Conservation (phyloP, 2,113 vertebrate genomes). For the Rattus norvegicus region GRCr8 NC_086029.1:47483501-47484000, state of each 20-base stretch:
- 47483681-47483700: fast-evolving
- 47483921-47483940: not conserved
- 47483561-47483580: not conserved
- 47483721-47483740: not conserved
- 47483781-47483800: fast-evolving
- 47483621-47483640: not conserved
- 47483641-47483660: fast-evolving
- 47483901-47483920: not conserved
- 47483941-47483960: not conserved
- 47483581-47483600: fast-evolving
- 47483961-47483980: not conserved
- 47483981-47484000: no score
- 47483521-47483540: not conserved
- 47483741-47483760: not conserved
- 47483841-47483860: not conserved
- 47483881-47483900: not conserved
- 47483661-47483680: not conserved
- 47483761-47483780: fast-evolving
- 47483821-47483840: no score
- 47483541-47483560: not conserved
- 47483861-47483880: not conserved
- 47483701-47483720: not conserved
- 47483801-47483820: fast-evolving
- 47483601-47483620: fast-evolving
- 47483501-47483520: fast-evolving